These are phyloP conservation scores for Lapara coniferarum DNA, from an alignment of 2,888 invertebrate genomes.

Conservation along the genomic window DNA sequence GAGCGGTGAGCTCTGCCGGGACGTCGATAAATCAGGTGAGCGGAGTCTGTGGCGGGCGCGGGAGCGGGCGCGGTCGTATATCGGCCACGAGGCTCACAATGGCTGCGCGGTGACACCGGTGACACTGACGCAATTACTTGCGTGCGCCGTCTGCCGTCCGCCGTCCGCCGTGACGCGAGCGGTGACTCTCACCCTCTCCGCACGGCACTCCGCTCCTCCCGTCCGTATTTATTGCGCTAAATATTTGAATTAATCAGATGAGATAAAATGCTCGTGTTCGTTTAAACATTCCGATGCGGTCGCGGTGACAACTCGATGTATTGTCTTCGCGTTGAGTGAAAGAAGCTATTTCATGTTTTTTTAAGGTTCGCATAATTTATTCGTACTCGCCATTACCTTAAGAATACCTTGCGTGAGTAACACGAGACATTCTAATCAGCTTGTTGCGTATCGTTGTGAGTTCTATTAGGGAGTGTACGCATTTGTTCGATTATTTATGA, in stretches of 20 bases:
- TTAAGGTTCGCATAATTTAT: slow-evolving; percentile 45
- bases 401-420: neutral
- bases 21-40: slow-evolving; percentile 80
- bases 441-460: neutral
- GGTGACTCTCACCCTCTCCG: slow-evolving; percentile 52
- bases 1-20: slow-evolving; percentile 47
- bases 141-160: slow-evolving; percentile 67
- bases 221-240: slow-evolving; percentile 80
- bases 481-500: neutral
- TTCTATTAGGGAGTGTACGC: neutral
- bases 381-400: slow-evolving; percentile 13
- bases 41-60: slow-evolving; percentile 42
- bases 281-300: slow-evolving; percentile 80
- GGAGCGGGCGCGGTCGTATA: slow-evolving; percentile 53
- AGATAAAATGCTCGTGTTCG: slow-evolving; percentile 79
- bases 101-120: slow-evolving; percentile 69
- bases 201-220: slow-evolving; percentile 46
- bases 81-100: slow-evolving; percentile 73
- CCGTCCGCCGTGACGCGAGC: slow-evolving; percentile 57
- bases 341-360: slow-evolving; percentile 66
- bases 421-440: neutral
- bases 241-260: slow-evolving; percentile 83
- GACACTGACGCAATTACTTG: slow-evolving; percentile 79
- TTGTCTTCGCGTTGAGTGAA: slow-evolving; percentile 76
- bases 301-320: slow-evolving; percentile 81